Conservation (phyloP, 2,888 invertebrate species). For the Pecten maximus region DNA sequence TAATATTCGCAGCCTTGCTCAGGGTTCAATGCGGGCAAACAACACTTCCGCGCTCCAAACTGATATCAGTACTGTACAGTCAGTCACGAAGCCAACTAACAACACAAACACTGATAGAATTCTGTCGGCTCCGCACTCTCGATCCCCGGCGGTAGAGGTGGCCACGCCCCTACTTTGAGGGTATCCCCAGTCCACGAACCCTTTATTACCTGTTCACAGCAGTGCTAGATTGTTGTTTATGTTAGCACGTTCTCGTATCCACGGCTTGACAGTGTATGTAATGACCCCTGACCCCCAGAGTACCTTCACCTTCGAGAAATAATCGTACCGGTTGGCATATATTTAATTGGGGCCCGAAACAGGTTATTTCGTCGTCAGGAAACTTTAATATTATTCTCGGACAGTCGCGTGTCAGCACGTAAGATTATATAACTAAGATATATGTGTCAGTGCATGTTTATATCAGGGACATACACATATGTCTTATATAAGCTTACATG, state of each 20-base stretch:
- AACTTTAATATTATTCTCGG: no score
- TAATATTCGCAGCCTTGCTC: background rate
- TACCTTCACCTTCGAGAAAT: background rate
- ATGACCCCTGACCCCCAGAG: background rate
- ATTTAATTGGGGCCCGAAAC: background rate
- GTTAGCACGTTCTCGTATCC: slow-evolving; percentile 4
- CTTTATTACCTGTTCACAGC: background rate
- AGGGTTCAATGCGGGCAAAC: background rate
- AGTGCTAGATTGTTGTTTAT: background rate
- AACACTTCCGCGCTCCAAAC: slow-evolving; percentile 12
- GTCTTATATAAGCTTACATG: no score
- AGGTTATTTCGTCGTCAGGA: background rate
- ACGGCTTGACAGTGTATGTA: background rate
- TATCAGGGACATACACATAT: no score
- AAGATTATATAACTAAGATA: no score
- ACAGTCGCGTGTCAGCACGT: no score
- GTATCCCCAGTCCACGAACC: background rate
- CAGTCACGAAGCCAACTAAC: background rate
- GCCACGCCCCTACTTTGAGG: background rate
- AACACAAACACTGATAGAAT: background rate
- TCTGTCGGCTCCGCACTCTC: background rate
- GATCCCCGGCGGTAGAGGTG: background rate
- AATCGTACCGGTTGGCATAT: background rate
- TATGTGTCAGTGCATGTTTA: no score
- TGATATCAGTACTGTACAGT: background rate